phyloP scores from a whole-genome alignment of 2,113 vertebrate genomes.

The Dipodomys stephensi region DNA sequence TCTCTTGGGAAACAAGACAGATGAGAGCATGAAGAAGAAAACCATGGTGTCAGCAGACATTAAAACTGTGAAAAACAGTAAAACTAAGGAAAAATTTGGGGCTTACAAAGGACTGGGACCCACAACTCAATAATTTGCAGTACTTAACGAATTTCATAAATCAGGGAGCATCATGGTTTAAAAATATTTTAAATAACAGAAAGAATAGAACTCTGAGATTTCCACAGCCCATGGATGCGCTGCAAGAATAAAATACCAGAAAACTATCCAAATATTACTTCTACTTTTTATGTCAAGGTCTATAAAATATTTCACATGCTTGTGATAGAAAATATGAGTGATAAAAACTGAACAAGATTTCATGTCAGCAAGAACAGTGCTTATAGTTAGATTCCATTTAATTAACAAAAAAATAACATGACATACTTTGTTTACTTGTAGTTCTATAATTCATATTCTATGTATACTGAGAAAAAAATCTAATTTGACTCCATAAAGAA shows the following conservation, averaged over 20 bases:
- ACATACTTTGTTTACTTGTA: background rate
- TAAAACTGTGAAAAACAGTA: background rate
- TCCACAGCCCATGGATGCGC: background rate
- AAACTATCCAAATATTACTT: background rate
- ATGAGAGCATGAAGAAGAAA: conserved; percentile 27
- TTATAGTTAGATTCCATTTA: background rate
- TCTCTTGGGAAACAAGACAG: conserved; percentile 17
- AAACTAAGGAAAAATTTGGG: background rate
- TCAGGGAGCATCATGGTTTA: background rate
- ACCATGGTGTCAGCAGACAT: background rate
- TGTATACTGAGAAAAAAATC: background rate
- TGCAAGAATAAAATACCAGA: background rate
- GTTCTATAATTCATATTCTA: background rate
- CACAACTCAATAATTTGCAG: background rate
- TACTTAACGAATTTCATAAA: background rate
- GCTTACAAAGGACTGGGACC: background rate
- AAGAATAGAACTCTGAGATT: background rate
- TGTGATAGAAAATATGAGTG: background rate
- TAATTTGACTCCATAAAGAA: background rate
- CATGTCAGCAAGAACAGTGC: background rate
- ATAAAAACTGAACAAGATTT: background rate
- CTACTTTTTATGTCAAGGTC: background rate
- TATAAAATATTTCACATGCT: background rate
- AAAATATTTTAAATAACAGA: background rate
- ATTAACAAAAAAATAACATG: conserved; percentile 1